Evolutionary conservation across 2,797 vertebrate genomes (phyloP), one percentile per base, ranked within the genome.

Genomic region (Microcaecilia unicolor): DNA sequence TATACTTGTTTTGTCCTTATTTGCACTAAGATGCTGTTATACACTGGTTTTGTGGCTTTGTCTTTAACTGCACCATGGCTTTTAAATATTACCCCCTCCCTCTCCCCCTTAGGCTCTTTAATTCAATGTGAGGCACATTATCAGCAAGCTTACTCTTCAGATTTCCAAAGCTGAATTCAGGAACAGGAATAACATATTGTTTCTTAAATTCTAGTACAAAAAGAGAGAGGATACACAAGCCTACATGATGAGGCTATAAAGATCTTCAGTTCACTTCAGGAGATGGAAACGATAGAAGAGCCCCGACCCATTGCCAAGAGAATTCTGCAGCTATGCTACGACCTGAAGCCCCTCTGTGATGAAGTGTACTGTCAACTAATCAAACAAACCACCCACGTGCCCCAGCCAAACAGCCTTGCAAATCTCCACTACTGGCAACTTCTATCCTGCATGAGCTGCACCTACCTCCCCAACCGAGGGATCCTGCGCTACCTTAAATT

Each of bases 361-460:
- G 92, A 96, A 59, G 87, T 94, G 18, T 96, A 92, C 60, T 94
- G 91, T 51, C 92, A 96, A 78, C 83, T 96, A 57, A 90, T 94
- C 76, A 96, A 96, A 56, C 92, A 96, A 64, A 93, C 86, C 48
- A 96, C 91, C 64, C 88, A 93, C 15, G 88, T 90, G 49, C 84
- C 89, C 0, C 88, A 92, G 47, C 91, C 91, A 49, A 89, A 86
- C 64, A 85, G 83, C 25, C 33, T 76, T 1, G 78, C 85, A 44
- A 92, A 91, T 38, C 81, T 87, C 8, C 81, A 90, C 40, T 91
- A 92, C 69, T 94, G 91, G 89, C 91, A 92, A 61, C 87, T 93
- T 39, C 84, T 96, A 48, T 76, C 86, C n/a, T 92, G 87, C 25
- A 92, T 94, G 89, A 86, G 84, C 77, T 94, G 91, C 68, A 91